Evolutionary conservation across 2,797 vertebrate genomes (phyloP), one percentile per base, ranked within the genome.

Genomic region (Ptychadena robeensis): DNA sequence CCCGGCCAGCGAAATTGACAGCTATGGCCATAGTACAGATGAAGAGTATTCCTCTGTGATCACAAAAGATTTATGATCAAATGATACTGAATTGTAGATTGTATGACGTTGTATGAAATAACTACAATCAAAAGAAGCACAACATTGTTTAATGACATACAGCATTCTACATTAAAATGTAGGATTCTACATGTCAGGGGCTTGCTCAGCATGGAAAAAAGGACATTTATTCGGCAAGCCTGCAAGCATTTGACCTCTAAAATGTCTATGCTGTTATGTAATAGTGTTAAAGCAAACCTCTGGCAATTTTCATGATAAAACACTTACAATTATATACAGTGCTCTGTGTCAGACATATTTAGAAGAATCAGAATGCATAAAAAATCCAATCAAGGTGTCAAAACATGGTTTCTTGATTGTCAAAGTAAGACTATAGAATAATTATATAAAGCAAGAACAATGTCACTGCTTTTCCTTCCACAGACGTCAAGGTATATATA

Each of bases 351-450:
- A 2, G 67, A 30, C 53, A 66, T 67, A 66, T 53, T 73, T 35
- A 73, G 38, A 66, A 81, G n/a, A n/a, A n/a, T 22, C 22, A 28
- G 66, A 77, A 53, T 65, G 71, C 28, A 76, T 63, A 64, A n/a
- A 71, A 77, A 82, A 82, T 37, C 81, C 38, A 82, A 71, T 82
- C 65, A 77, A 76, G 31, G 53, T 76, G 81, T 70, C 73, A 82
- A 68, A 82, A 82, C 72, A 82, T 66, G 28, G 25, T 73, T 81
- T 75, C 35, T 64, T 65, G 75, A 76, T 76, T 76, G 48, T 82
- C 73, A 83, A 78, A 79, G 63, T 78, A 28, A 77, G 77, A 44
- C 53, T 77, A 61, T 25, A 63, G 66, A 31, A 71, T 71, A 76
- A 78, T 64, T 78, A 72, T 61, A 78, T 61, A 14, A 79, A 40